phyloP scores from a whole-genome alignment of 2,888 invertebrate species.

The Amaurobius ferox region DNA sequence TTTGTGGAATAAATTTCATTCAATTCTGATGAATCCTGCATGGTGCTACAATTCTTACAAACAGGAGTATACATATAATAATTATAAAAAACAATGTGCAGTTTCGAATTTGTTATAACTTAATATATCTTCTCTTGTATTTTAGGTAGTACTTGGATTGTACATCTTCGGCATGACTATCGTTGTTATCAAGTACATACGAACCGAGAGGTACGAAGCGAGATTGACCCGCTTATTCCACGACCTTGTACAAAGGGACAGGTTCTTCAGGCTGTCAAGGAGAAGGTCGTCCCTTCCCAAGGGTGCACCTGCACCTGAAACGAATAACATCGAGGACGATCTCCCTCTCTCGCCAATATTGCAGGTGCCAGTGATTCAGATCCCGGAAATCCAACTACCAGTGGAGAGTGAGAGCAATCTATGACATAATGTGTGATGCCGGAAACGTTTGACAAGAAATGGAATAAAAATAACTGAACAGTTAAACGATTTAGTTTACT shows the following conservation, averaged over 20 bases:
- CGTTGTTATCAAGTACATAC: constrained; percentile 71
- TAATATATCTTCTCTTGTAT: background rate
- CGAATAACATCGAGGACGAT: constrained; percentile 24
- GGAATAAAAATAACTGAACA: no score
- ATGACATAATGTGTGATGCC: no score
- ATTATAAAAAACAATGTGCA: no score
- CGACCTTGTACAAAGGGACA: constrained; percentile 69
- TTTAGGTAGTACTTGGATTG: constrained; percentile 68
- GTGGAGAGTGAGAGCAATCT: constrained; percentile 53
- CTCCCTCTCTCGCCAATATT: constrained; percentile 35
- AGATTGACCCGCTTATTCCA: constrained; percentile 69
- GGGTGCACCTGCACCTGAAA: constrained; percentile 2
- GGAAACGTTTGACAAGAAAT: no score
- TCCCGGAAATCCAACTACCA: constrained; percentile 19
- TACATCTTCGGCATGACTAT: constrained; percentile 67
- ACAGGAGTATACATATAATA: no score
- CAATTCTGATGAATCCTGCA: no score
- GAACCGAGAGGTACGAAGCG: constrained; percentile 72
- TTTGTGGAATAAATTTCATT: no score
- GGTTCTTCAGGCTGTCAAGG: constrained; percentile 69
- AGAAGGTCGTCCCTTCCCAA: constrained; percentile 68
- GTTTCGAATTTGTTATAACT: no score
- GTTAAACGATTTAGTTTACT: no score
- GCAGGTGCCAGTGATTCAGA: constrained; percentile 18
- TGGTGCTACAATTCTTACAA: no score